phyloP scores from a whole-genome alignment of 2,888 invertebrate genomes.

The Rhaphigaster nebulosa region DNA sequence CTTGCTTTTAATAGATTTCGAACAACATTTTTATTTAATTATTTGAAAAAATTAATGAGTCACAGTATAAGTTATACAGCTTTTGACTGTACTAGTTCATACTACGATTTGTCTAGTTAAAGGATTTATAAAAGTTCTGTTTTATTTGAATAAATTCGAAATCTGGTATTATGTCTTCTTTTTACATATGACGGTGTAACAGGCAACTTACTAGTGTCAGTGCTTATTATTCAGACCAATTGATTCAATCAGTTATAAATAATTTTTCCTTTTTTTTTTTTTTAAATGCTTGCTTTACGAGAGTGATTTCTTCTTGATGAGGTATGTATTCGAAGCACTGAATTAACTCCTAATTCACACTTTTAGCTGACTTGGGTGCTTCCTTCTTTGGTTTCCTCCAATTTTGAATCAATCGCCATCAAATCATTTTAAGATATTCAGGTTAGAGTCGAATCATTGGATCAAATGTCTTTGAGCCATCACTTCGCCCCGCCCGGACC shows the following conservation, averaged over 20 bases:
- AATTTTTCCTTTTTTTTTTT: not conserved
- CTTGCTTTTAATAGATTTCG: not conserved
- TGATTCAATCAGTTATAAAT: not conserved
- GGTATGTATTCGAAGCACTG: not conserved
- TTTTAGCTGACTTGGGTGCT: not conserved
- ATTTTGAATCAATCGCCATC: not conserved
- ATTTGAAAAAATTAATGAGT: not conserved
- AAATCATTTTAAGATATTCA: not conserved
- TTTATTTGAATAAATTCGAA: not conserved
- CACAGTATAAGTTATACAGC: not conserved
- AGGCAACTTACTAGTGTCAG: not conserved
- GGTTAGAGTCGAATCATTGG: not conserved
- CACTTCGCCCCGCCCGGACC: not conserved
- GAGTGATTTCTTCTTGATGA: not conserved
- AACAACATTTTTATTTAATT: not conserved
- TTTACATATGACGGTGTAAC: not conserved
- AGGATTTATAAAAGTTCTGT: not conserved
- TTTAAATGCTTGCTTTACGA: not conserved
- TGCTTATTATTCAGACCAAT: not conserved
- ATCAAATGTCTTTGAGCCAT: not conserved
- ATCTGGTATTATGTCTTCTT: not conserved
- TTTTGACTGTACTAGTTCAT: not conserved
- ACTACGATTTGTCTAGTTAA: not conserved
- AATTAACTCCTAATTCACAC: not conserved
- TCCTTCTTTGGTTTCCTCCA: not conserved